A percentile compares a stretch with the other conserved stretches of the same genome.
Evolutionary conservation across 2,888 invertebrate species (phyloP).

Genomic region (Chaitophorus viminalis): DNA sequence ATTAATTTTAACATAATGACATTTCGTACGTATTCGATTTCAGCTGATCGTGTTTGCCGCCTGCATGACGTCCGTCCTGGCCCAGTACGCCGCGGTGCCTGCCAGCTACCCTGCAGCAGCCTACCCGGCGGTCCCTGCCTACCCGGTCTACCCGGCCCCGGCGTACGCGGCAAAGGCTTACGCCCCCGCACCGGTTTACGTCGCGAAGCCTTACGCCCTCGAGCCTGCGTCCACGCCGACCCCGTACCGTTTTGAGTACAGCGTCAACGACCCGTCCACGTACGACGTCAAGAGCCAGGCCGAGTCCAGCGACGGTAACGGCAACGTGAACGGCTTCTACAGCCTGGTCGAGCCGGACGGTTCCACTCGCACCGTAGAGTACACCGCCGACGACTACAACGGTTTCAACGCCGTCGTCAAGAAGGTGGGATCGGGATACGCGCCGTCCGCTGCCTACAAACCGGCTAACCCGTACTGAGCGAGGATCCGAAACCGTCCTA

Average conservation of each 20-base stretch:
- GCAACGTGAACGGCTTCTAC: constrained; percentile 62
- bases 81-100: constrained; percentile 61
- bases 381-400: constrained; percentile 58
- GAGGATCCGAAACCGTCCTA: neutral
- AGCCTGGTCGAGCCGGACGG: constrained; percentile 52
- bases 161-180: neutral
- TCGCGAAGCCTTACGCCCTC: constrained; percentile 48
- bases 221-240: constrained; percentile 9
- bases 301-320: constrained; percentile 58
- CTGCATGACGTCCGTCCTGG: constrained; percentile 64
- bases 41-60: constrained; percentile 47
- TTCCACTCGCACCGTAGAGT: constrained; percentile 53
- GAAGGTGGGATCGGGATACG: constrained; percentile 58
- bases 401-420: constrained; percentile 62
- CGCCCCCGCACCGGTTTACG: neutral
- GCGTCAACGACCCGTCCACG: constrained; percentile 52
- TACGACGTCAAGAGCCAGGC: constrained; percentile 55
- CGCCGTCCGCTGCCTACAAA: constrained; percentile 62
- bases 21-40: constrained; percentile 4
- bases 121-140: neutral
- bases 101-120: constrained; percentile 64
- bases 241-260: constrained; percentile 56
- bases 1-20: neutral
- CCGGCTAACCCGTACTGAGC: constrained; percentile 5
- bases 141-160: constrained; percentile 21